Conservation (phyloP, 1,140 invertebrate genomes). For the Ceratina calcarata region DNA sequence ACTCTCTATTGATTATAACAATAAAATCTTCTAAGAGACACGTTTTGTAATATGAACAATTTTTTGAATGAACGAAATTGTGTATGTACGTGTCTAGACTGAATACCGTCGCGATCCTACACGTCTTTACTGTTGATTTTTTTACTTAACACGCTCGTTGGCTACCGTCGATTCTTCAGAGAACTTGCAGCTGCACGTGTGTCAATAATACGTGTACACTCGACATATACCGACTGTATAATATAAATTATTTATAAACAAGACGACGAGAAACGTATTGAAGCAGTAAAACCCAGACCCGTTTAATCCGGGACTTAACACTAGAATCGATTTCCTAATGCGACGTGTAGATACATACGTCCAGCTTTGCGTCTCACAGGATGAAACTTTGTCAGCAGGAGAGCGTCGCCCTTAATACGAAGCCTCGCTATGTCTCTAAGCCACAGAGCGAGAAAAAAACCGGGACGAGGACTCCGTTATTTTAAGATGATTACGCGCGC, state of each 20-base stretch:
- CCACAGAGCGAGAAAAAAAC: background rate
- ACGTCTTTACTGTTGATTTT: slow-evolving; percentile 70
- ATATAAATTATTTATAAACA: slow-evolving; percentile 34
- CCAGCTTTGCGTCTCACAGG: background rate
- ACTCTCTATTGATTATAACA: too few relatives aligned
- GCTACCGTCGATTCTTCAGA: slow-evolving; percentile 61
- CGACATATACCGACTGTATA: background rate
- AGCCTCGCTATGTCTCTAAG: background rate
- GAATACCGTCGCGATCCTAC: background rate
- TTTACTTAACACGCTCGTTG: slow-evolving; percentile 68
- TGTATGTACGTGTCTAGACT: background rate
- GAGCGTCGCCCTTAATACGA: background rate
- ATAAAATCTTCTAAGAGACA: too few relatives aligned
- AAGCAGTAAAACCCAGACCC: background rate
- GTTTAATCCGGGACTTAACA: background rate
- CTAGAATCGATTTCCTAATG: background rate
- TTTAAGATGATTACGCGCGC: slow-evolving; percentile 17
- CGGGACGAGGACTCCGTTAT: slow-evolving; percentile 2
- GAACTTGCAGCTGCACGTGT: slow-evolving; percentile 43
- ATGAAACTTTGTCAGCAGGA: background rate
- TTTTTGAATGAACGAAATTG: background rate
- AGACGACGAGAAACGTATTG: background rate
- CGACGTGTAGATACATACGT: background rate
- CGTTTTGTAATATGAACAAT: background rate
- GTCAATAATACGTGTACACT: slow-evolving; percentile 25